phyloP scores from a whole-genome alignment of 2,113 vertebrate genomes.

The Pavo muticus region DNA sequence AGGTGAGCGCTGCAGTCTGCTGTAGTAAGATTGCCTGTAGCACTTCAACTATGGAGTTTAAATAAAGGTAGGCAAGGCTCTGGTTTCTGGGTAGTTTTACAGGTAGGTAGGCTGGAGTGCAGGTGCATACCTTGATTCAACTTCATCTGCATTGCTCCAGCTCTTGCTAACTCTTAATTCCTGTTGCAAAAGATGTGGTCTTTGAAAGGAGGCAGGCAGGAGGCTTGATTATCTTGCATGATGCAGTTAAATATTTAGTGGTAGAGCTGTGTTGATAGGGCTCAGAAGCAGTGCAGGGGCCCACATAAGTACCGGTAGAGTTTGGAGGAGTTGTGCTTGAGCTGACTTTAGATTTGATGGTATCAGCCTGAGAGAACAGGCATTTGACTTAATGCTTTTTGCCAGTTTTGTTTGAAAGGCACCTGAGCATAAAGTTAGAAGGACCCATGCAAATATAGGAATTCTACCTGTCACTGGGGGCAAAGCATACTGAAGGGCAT shows the following conservation, averaged over 20 bases:
- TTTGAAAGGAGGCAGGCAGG: background rate
- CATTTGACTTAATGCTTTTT: background rate
- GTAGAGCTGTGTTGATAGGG: background rate
- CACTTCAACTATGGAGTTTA: background rate
- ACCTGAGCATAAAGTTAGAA: background rate
- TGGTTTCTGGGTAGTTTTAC: background rate
- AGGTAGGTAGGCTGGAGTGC: background rate
- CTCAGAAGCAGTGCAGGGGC: background rate
- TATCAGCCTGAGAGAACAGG: background rate
- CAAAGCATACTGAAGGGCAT: background rate
- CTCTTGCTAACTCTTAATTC: background rate
- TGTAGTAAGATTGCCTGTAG: background rate
- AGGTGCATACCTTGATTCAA: background rate
- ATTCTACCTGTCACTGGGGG: background rate
- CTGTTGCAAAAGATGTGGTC: background rate
- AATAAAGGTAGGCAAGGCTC: background rate
- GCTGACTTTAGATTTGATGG: background rate
- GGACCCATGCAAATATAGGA: background rate
- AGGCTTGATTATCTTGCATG: background rate
- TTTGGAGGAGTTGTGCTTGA: background rate
- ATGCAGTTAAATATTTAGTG: background rate
- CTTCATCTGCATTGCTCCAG: background rate
- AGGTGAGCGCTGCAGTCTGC: background rate
- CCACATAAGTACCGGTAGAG: too few relatives aligned
- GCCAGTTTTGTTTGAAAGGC: background rate